phyloP scores from a whole-genome alignment of 2,113 vertebrate genomes.

The Microcebus murinus region DNA sequence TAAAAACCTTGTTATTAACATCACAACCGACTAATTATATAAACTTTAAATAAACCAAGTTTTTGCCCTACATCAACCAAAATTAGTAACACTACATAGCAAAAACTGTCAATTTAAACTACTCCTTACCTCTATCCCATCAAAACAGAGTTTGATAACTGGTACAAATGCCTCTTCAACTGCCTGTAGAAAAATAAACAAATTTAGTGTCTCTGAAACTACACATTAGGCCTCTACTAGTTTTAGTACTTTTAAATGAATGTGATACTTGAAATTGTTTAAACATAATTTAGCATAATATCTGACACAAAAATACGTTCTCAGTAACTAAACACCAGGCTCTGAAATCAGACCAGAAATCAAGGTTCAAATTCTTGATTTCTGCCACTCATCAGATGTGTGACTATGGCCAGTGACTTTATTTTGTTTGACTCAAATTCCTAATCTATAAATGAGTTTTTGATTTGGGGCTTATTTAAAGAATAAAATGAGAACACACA shows the following conservation, averaged over 20 bases:
- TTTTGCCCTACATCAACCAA: not conserved
- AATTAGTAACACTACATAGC: not conserved
- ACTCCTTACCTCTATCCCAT: slow-evolving; percentile 92
- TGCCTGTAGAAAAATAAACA: slow-evolving; percentile 84
- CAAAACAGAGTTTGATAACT: slow-evolving; percentile 94
- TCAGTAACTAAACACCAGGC: not conserved
- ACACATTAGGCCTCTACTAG: not conserved
- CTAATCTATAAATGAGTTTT: slow-evolving; percentile 27
- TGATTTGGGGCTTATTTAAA: slow-evolving; percentile 16
- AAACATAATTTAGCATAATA: not conserved
- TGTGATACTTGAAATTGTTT: not conserved
- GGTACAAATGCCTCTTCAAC: slow-evolving; percentile 95
- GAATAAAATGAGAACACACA: not conserved
- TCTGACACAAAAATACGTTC: not conserved
- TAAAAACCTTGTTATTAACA: not conserved
- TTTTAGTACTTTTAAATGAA: not conserved
- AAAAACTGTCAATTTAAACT: not conserved
- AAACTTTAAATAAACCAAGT: not conserved
- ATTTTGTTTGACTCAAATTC: not conserved
- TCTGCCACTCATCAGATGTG: not conserved
- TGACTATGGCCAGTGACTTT: not conserved
- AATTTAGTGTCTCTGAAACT: slow-evolving; percentile 32
- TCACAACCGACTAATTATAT: not conserved
- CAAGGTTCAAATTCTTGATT: not conserved
- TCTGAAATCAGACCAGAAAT: not conserved